Conservation (phyloP, 2,888 invertebrate species). For the Axea sp. region DNA sequence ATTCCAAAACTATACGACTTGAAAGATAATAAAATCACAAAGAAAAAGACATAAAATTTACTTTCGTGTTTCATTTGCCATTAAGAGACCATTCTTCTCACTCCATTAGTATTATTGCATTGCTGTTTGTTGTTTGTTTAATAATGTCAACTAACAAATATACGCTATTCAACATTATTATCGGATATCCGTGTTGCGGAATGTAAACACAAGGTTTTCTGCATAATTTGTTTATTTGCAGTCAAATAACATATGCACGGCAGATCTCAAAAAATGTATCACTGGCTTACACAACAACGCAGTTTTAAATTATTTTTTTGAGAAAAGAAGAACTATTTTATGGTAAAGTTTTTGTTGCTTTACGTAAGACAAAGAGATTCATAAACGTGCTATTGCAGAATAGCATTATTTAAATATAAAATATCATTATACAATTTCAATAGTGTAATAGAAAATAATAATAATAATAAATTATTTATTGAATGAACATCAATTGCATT, state of each 20-base stretch:
- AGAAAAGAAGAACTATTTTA: constrained; percentile 32
- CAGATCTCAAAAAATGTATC: constrained; percentile 36
- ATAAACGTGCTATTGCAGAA: no score
- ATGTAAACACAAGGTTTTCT: constrained; percentile 15
- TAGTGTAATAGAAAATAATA: no score
- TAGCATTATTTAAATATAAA: no score
- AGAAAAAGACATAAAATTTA: constrained; percentile 28
- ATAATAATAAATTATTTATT: no score
- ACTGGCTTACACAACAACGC: constrained; percentile 26
- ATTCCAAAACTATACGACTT: constrained; percentile 33
- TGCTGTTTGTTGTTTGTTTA: no score
- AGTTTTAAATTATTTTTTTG: constrained; percentile 13
- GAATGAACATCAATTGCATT: no score
- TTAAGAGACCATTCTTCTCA: no score
- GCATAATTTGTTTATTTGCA: constrained; percentile 41
- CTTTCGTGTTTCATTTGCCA: constrained; percentile 6
- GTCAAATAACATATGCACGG: constrained; percentile 27
- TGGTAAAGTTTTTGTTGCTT: constrained; percentile 24
- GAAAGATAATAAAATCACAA: constrained; percentile 27
- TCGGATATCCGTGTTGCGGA: constrained; percentile 19
- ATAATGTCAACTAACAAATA: constrained; percentile 35
- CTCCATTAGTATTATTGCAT: no score
- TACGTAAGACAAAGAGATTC: no score
- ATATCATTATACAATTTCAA: no score
- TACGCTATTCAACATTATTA: neutral